Evolutionary conservation across 2,797 vertebrate species (phyloP).

Genomic region (Crenichthys baileyi): DNA sequence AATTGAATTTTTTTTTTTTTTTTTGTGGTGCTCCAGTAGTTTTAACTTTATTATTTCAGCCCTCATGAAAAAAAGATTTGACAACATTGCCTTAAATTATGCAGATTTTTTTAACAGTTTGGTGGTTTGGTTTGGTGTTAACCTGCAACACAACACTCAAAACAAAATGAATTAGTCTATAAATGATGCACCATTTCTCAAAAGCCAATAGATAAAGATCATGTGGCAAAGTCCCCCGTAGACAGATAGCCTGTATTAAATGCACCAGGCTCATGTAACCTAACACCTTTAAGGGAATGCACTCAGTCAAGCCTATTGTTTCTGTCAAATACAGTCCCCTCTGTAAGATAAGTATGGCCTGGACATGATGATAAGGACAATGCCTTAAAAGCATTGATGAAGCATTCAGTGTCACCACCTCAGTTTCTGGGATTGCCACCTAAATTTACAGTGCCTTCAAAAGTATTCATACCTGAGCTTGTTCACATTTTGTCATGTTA

Average conservation of each 20-base stretch:
- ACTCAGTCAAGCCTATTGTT: slow-evolving; percentile 86
- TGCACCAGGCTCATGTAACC: slow-evolving; percentile 72
- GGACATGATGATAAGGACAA: slow-evolving; percentile 79
- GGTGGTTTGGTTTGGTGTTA: not conserved
- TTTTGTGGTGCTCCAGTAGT: not conserved
- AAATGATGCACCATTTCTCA: slow-evolving; percentile 64
- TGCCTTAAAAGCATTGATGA: slow-evolving; percentile 79
- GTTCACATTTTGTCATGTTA: not conserved
- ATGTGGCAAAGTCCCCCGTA: slow-evolving; percentile 43
- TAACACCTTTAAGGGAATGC: slow-evolving; percentile 82
- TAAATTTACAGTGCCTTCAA: slow-evolving; percentile 40
- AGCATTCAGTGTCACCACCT: slow-evolving; percentile 76
- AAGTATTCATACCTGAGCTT: not conserved
- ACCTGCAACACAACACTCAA: not conserved
- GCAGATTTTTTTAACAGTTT: not conserved
- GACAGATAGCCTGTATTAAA: slow-evolving; percentile 82
- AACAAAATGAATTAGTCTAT: slow-evolving; percentile 64
- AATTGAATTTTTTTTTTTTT: no score
- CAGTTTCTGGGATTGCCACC: slow-evolving; percentile 51
- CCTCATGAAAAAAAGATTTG: not conserved
- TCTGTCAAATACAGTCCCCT: slow-evolving; percentile 85
- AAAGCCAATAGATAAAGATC: slow-evolving; percentile 70
- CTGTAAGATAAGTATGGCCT: slow-evolving; percentile 80
- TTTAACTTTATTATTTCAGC: not conserved
- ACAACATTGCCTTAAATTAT: not conserved